phyloP scores from a whole-genome alignment of 2,797 vertebrate species.

The Podarcis lilfordi region DNA sequence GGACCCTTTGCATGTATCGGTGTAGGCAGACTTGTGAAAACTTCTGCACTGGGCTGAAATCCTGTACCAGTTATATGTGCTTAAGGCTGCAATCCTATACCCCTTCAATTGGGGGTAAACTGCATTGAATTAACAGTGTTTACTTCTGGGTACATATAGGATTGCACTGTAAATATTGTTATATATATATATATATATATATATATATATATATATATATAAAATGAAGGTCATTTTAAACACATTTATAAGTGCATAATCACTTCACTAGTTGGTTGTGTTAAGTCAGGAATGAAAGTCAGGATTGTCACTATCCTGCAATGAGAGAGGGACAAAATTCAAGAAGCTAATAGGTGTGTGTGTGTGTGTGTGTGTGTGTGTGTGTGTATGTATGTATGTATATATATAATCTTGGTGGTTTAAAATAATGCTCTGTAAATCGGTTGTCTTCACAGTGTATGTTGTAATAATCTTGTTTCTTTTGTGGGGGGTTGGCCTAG shows the following conservation, averaged over 20 bases:
- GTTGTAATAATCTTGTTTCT: neutral
- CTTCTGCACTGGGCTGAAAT: neutral
- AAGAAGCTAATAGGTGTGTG: accelerated
- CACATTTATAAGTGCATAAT: neutral
- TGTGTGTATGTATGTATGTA: no score
- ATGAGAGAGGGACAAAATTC: neutral
- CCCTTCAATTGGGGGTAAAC: neutral
- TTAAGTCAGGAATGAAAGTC: neutral
- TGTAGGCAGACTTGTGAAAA: neutral
- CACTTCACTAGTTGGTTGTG: neutral
- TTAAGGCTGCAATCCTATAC: neutral
- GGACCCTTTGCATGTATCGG: neutral
- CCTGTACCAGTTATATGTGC: neutral
- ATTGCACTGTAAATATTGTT: neutral
- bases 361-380: neutral
- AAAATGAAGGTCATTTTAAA: neutral
- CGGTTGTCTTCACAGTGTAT: constrained; percentile 12
- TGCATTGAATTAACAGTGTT: neutral
- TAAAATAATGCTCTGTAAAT: neutral
- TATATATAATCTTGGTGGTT: neutral
- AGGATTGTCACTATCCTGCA: neutral
- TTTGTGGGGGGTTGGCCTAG: constrained; percentile 53
- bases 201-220: no score
- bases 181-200: no score
- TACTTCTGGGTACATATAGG: neutral